Conservation (phyloP, 2,113 vertebrate genomes). For the Cariama cristata region DNA sequence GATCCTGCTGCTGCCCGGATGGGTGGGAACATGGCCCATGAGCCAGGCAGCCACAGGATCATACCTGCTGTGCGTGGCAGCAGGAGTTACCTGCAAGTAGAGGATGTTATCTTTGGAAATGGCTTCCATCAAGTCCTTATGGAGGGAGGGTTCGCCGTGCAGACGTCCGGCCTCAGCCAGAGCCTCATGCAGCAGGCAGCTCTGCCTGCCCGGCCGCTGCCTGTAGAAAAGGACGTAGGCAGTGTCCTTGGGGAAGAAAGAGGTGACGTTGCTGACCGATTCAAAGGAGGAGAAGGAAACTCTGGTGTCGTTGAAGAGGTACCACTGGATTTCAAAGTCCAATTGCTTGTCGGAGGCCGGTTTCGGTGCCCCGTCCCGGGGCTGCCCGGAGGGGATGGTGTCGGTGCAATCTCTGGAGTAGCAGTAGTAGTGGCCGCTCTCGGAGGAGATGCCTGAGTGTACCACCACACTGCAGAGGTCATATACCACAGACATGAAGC, state of each 20-base stretch:
- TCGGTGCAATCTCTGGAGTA: slow-evolving; percentile 80
- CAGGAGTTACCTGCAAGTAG: slow-evolving; percentile 78
- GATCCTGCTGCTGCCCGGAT: not conserved
- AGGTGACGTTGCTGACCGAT: slow-evolving; percentile 83
- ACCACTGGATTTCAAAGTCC: slow-evolving; percentile 81
- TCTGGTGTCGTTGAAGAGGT: slow-evolving; percentile 85
- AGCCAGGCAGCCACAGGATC: fast-evolving
- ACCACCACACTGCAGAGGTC: slow-evolving; percentile 85
- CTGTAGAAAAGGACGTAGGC: slow-evolving; percentile 84
- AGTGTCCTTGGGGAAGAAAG: slow-evolving; percentile 85
- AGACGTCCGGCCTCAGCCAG: not conserved
- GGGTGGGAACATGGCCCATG: fast-evolving
- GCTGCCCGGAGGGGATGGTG: fast-evolving
- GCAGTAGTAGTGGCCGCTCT: slow-evolving; percentile 86
- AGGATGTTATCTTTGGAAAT: slow-evolving; percentile 85
- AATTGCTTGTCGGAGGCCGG: slow-evolving; percentile 9
- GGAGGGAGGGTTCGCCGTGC: slow-evolving; percentile 66
- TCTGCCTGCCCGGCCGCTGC: slow-evolving; percentile 49
- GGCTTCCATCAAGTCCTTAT: slow-evolving; percentile 84
- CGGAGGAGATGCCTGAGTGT: slow-evolving; percentile 82
- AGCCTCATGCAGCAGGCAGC: not conserved
- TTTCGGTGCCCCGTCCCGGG: not conserved
- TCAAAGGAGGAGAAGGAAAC: slow-evolving; percentile 86
- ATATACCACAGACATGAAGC: slow-evolving; percentile 67
- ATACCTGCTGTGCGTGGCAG: not conserved